Conservation (phyloP, 1,140 invertebrate genomes). For the Drosophila triauraria region DNA sequence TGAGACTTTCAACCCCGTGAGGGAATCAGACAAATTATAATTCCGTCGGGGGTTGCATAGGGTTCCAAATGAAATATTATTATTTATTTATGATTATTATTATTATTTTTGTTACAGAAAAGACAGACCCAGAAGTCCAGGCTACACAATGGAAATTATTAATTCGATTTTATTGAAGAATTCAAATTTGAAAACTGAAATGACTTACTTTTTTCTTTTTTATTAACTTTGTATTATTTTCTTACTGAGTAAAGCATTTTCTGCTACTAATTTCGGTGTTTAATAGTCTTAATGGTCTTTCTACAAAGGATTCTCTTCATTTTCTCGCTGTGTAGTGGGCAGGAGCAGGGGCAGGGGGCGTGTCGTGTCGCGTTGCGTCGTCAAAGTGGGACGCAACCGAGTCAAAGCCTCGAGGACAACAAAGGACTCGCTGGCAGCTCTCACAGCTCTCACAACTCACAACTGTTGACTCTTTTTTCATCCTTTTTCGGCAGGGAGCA, state of each 20-base stretch:
- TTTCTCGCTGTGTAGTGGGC: constrained; percentile 15
- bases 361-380: constrained; percentile 51
- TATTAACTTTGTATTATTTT: too few species aligned
- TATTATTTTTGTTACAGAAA: constrained; percentile 10
- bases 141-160: not conserved
- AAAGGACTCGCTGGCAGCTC: constrained; percentile 46
- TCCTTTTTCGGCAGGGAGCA: constrained; percentile 13
- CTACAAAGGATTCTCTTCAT: too few species aligned
- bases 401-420: constrained; percentile 72
- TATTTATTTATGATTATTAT: constrained; percentile 63
- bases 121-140: not conserved
- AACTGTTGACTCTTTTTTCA: constrained; percentile 63
- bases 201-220: not conserved
- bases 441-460: constrained; percentile 37
- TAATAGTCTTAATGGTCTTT: not conserved
- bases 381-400: constrained; percentile 80
- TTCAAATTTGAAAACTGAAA: not conserved
- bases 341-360: constrained; percentile 1
- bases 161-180: not conserved
- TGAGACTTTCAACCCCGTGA: constrained; percentile 61
- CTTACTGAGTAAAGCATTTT: not conserved
- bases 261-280: not conserved
- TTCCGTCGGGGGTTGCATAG: constrained; percentile 19
- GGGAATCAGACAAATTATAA: constrained; percentile 21
- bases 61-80: constrained; percentile 7